Evolutionary conservation across 2,797 vertebrate species (phyloP).

Genomic region (Margarornis squamiger): DNA sequence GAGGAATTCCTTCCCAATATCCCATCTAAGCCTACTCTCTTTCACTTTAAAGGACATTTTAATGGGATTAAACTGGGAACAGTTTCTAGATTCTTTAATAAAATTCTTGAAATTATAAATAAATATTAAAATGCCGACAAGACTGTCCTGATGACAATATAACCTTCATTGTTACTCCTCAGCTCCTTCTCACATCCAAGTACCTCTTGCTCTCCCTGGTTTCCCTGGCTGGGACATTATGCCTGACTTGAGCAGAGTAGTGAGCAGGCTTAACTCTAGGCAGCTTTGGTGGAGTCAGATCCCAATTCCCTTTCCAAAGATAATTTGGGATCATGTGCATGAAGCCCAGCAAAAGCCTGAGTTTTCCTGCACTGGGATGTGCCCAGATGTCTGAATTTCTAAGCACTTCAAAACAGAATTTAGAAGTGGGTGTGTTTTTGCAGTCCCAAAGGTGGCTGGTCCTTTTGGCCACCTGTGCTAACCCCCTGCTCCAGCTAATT

Average conservation of each 20-base stretch:
- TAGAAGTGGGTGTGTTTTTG: neutral
- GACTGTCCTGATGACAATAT: rapidly evolving
- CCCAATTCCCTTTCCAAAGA: neutral
- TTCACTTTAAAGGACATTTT: neutral
- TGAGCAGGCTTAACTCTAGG: neutral
- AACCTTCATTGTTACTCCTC: neutral
- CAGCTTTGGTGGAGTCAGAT: neutral
- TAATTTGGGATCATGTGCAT: rapidly evolving
- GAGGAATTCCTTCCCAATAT: neutral
- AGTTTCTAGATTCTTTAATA: neutral
- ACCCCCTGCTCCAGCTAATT: neutral
- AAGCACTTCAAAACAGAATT: neutral
- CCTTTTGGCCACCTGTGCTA: neutral
- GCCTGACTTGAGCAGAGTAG: neutral
- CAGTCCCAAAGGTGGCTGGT: neutral
- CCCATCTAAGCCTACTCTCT: neutral
- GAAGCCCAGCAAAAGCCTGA: neutral
- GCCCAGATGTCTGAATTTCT: neutral
- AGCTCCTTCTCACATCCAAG: neutral
- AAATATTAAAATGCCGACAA: neutral
- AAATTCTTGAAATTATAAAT: neutral
- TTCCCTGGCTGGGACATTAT: neutral
- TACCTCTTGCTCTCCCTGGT: rapidly evolving
- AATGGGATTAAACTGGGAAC: neutral
- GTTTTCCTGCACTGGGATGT: neutral